Conservation (phyloP, 2,888 invertebrate genomes). For the Drosophila imparisetae region DNA sequence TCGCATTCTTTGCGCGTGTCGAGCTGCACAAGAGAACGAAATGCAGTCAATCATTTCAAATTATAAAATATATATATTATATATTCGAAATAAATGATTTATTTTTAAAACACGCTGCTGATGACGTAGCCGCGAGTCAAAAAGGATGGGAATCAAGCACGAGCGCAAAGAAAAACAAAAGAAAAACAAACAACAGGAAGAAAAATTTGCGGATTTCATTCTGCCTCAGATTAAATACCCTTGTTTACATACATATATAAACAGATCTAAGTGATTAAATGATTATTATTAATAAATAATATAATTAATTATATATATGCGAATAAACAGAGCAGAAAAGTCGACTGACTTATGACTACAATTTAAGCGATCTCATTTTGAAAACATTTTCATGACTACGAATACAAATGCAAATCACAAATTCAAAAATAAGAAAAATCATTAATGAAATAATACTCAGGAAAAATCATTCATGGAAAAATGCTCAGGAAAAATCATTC, state of each 20-base stretch:
- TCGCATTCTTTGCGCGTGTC: slow-evolving; percentile 42
- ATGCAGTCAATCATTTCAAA: slow-evolving; percentile 35
- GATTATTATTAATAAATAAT: not conserved
- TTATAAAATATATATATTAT: slow-evolving; percentile 18
- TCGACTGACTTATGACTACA: not conserved
- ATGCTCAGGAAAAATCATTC: not conserved
- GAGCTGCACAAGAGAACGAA: slow-evolving; percentile 36
- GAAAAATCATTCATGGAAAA: not conserved
- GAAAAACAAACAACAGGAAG: slow-evolving; percentile 7
- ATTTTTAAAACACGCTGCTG: slow-evolving; percentile 62
- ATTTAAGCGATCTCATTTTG: not conserved
- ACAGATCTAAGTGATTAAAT: not conserved
- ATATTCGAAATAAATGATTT: slow-evolving; percentile 47
- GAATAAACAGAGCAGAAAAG: not conserved
- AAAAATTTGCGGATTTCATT: not conserved
- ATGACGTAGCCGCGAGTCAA: slow-evolving; percentile 36
- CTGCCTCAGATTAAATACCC: slow-evolving; percentile 4
- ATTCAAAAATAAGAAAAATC: not conserved
- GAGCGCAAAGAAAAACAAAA: slow-evolving; percentile 26
- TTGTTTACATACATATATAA: not conserved
- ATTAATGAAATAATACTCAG: not conserved
- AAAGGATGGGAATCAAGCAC: slow-evolving; percentile 44
- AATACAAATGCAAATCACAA: not conserved
- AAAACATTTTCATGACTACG: not conserved
- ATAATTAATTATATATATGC: not conserved